Conservation (phyloP, 2,888 invertebrate species). For the Tenodera sinensis region DNA sequence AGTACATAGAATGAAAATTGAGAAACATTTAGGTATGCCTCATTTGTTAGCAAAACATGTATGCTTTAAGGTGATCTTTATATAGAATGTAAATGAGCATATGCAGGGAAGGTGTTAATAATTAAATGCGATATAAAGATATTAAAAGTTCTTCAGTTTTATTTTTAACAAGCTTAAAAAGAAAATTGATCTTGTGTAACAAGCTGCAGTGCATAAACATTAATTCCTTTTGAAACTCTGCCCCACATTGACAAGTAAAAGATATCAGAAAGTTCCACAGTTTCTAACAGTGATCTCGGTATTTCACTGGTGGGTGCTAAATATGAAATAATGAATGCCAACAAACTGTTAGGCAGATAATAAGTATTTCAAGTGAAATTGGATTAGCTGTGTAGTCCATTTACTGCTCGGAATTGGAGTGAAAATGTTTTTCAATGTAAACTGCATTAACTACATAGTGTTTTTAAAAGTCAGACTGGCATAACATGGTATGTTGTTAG, state of each 20-base stretch:
- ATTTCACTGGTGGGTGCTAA: background rate
- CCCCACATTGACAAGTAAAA: background rate
- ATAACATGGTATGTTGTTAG: background rate
- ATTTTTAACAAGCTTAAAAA: background rate
- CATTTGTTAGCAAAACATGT: background rate
- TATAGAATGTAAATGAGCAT: background rate
- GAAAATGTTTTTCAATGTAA: background rate
- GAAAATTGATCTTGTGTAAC: background rate
- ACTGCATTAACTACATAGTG: background rate
- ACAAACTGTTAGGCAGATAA: background rate
- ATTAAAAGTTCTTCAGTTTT: background rate
- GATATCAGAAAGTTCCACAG: background rate
- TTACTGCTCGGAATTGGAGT: background rate
- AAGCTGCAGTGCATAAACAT: background rate
- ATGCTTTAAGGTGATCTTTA: background rate
- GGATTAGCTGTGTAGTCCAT: background rate
- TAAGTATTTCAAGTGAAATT: background rate
- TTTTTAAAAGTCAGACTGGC: background rate
- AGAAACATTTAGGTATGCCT: background rate
- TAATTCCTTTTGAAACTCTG: background rate
- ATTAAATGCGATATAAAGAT: background rate
- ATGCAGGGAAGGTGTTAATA: background rate
- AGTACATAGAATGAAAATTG: too few relatives aligned
- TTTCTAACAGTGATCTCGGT: background rate
- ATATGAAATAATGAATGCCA: background rate